These are phyloP conservation scores for Drosophila bifasciata DNA, from an alignment of 1,140 invertebrate species.

Conservation along the genomic window DNA sequence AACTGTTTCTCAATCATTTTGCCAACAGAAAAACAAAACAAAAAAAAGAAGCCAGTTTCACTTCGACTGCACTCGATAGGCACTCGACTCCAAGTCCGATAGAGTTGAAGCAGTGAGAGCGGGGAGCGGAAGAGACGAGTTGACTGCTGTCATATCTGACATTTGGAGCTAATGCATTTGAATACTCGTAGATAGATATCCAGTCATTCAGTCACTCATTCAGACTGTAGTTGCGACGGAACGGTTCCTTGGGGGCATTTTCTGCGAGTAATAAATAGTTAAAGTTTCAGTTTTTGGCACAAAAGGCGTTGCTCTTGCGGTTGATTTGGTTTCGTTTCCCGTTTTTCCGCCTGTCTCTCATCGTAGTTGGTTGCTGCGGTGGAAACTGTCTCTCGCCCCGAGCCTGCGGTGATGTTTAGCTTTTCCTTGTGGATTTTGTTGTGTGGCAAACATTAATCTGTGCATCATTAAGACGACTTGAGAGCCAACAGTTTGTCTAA, in stretches of 20 bases:
- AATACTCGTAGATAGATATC: slow-evolving; percentile 52
- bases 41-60: no score
- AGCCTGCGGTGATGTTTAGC: slow-evolving; percentile 20
- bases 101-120: no score
- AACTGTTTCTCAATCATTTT: slow-evolving; percentile 7
- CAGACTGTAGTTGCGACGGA: slow-evolving; percentile 12
- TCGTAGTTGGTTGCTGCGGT: slow-evolving; percentile 7
- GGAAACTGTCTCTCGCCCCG: slow-evolving; percentile 44
- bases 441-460: slow-evolving; percentile 71
- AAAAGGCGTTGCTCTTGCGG: slow-evolving; percentile 67
- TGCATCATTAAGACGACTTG: slow-evolving; percentile 64
- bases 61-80: no score
- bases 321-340: slow-evolving; percentile 44
- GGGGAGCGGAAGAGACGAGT: no score
- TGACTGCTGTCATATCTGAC: slow-evolving; percentile 70
- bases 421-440: slow-evolving; percentile 17
- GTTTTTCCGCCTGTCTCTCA: slow-evolving; percentile 14
- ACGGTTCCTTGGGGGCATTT: slow-evolving; percentile 53
- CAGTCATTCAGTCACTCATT: slow-evolving; percentile 5
- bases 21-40: slow-evolving; percentile 1
- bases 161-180: slow-evolving; percentile 75
- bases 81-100: slow-evolving; percentile 4
- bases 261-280: slow-evolving; percentile 70
- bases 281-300: slow-evolving; percentile 67
- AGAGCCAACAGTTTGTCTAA: slow-evolving; percentile 37